Percentiles rank a stretch among this genome's conserved stretches.
Evolutionary conservation across 2,888 invertebrate genomes (phyloP).

Genomic region (Perithous albicinctus): DNA sequence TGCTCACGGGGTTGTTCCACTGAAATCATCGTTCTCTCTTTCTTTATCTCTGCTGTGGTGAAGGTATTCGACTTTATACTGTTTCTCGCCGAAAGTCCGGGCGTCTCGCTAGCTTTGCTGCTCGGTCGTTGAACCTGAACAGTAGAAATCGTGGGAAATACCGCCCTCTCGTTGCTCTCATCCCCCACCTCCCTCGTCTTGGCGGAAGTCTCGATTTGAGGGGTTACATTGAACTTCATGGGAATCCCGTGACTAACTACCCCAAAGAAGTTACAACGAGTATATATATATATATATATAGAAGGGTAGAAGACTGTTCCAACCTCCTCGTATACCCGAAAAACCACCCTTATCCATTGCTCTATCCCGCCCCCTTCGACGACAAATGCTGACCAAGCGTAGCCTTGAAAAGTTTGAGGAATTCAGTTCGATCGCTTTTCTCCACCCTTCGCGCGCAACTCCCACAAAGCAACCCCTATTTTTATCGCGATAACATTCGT

Average conservation of each 20-base stretch:
- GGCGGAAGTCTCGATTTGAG: conserved; percentile 16
- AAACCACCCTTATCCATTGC: conserved; percentile 21
- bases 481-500: background rate
- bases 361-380: background rate
- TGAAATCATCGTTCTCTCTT: conserved; percentile 14
- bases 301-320: conserved; percentile 73
- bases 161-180: conserved; percentile 21
- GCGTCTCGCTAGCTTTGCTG: conserved; percentile 36
- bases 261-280: background rate
- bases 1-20: conserved; percentile 28
- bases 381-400: conserved; percentile 47
- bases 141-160: conserved; percentile 47
- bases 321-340: conserved; percentile 62
- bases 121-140: conserved; percentile 67
- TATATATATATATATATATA: too few relatives aligned
- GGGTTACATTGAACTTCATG: conserved; percentile 42
- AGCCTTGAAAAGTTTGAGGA: conserved; percentile 56
- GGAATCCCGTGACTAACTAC: conserved; percentile 20
- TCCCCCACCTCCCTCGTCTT: conserved; percentile 11
- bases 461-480: background rate
- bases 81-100: conserved; percentile 56
- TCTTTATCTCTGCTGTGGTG: conserved; percentile 41
- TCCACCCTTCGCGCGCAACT: background rate
- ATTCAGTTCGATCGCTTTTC: conserved; percentile 2
- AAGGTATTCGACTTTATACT: conserved; percentile 59